Evolutionary conservation across 2,113 vertebrate genomes (phyloP), one percentile per base, ranked within the genome.

Genomic region (Limanda limanda): DNA sequence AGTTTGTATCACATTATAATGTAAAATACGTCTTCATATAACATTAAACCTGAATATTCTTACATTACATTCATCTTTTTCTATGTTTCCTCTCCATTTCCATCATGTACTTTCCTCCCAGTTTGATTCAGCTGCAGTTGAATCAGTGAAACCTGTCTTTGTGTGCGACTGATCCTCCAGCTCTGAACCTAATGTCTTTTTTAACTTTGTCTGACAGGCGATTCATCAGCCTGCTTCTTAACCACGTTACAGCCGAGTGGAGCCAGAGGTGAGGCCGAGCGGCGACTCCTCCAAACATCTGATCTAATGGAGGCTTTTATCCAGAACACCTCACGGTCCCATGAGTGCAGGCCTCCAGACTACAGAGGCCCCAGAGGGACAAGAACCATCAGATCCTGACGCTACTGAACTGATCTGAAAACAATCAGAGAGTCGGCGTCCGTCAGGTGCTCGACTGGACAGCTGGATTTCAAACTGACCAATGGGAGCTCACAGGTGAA

Each of bases 141-240:
- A 56, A 10, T 13, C 54, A 56, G 45, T 47, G 2, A 47, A 52
- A n/a, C 51, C 1, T 8, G 3, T 48, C 14, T 48, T 15, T 48
- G 47, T 48, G 47, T 47, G 14, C 12, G 45, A 14, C 45, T 15
- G 45, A 47, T 51, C 47, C 15, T 51, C 15, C 47, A 17, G 4
- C 47, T 2, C 47, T 51, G 47, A 51, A 54, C 20, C 18, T 54
- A 83, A 90, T 89, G 87, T 25, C 40, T 79, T 70, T 68, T 75
- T 74, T 82, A 90, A 92, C 73, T 31, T 71, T 27, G 31, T 25
- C 65, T 78, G 91, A 85, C 89, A 89, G 89, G 72, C 45, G 66
- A 92, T 92, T 82, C 82, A 89, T 92, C 91, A 89, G 48, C 2
- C 64, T 1, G 66, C 13, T 1, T 63, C 57, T 25, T 91, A 89